Evolutionary conservation across 2,797 vertebrate species (phyloP), one percentile per base, ranked within the genome.

Genomic region (Remorina albescens): DNA sequence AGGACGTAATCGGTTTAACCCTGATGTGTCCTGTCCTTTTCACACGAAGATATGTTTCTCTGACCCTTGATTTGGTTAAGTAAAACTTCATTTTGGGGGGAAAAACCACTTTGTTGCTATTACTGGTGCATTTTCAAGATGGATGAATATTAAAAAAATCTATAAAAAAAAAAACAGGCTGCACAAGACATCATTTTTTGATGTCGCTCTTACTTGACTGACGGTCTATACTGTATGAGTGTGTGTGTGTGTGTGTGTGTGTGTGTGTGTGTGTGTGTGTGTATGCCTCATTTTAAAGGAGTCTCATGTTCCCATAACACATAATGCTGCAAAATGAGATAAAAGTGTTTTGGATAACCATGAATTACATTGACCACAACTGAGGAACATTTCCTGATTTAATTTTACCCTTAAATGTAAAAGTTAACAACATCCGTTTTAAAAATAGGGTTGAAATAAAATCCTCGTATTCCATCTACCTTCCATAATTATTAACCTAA

Each of bases 41-140:
- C 91, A 91, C 89, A 84, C 90, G 71, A 78, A 93, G 90, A 94
- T 93, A 93, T 93, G 93, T 88, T 93, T 94, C 92, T 90, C 91
- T 90, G 91, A 94, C 92, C 92, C 88, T 86, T 94, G 92, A 94
- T 94, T 94, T 88, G 92, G 95, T 95, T 87, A 91, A 88, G 90
- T 84, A 85, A 94, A 94, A 94, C 91, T 94, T 94, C 92, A 93
- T 93, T 94, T 94, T 95, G 93, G 90, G 91, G 75, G 51, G 84
- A 91, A 95, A 94, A 95, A 95, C 93, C 94, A 95, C 94, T 95
- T 95, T 95, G 93, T 95, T 94, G 93, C 94, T 94, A 94, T 95
- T 95, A 95, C 93, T 89, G 94, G 85, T 90, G 84, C 91, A 92
- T 95, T 94, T 94, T 82, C 84, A 86, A 91, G 90, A 89, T 87